Conservation (phyloP, 2,113 vertebrate genomes). For the Corythoichthys haematopterus region DNA sequence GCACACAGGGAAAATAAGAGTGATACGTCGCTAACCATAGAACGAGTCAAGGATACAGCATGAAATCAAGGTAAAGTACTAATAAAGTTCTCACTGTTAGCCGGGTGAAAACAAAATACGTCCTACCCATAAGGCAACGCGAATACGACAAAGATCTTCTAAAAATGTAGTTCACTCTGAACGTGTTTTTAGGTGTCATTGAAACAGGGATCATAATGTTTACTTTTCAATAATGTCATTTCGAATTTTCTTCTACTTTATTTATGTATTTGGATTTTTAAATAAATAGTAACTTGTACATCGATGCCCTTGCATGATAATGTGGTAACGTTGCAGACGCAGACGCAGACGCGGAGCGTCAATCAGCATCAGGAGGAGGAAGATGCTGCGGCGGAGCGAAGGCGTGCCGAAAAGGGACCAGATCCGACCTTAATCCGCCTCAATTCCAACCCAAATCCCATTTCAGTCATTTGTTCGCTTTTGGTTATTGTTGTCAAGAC, state of each 20-base stretch:
- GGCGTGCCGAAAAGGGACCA: conserved; percentile 11
- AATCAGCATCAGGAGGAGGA: conserved; percentile 20
- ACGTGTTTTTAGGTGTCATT: background rate
- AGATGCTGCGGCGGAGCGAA: conserved; percentile 43
- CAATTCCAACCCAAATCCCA: background rate
- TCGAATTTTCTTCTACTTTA: too few species aligned
- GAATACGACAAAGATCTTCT: conserved; percentile 44
- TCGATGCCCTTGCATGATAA: too few species aligned
- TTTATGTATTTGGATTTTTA: too few species aligned
- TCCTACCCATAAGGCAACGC: conserved; percentile 52
- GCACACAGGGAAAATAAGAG: background rate
- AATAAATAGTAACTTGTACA: too few species aligned
- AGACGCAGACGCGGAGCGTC: background rate
- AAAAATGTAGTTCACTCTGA: accelerated
- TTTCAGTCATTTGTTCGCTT: background rate
- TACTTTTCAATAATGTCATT: too few species aligned
- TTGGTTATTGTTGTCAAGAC: too few species aligned
- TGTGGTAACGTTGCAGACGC: background rate
- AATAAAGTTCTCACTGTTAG: background rate
- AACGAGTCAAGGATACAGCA: background rate
- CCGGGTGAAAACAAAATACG: background rate
- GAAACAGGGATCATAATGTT: too few species aligned
- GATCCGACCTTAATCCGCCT: conserved; percentile 1
- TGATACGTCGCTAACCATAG: background rate
- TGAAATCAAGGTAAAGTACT: too few species aligned